These are phyloP conservation scores for Numida meleagris DNA, from an alignment of 2,113 vertebrate genomes.

Conservation along the genomic window DNA sequence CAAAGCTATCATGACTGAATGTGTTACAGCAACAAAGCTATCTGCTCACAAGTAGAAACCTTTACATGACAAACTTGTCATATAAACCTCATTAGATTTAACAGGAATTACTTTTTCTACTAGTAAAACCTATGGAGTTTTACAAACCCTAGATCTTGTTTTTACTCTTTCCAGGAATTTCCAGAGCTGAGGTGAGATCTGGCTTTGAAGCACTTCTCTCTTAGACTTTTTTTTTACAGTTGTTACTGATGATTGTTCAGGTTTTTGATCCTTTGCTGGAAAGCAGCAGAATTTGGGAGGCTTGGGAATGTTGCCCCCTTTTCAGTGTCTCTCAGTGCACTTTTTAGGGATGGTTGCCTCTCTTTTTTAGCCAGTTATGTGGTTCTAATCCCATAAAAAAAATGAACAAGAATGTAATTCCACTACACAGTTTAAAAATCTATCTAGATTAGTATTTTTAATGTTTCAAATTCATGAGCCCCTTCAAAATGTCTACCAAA, in stretches of 20 bases:
- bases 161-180: not conserved
- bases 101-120: not conserved
- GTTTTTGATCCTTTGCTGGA: not conserved
- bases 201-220: not conserved
- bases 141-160: not conserved
- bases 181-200: not conserved
- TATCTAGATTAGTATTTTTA: not conserved
- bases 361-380: not conserved
- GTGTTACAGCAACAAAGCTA: not conserved
- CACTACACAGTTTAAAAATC: not conserved
- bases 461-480: not conserved
- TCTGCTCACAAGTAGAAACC: not conserved
- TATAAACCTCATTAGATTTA: not conserved
- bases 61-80: not conserved
- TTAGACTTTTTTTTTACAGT: not conserved
- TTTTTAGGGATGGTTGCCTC: not conserved
- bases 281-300: not conserved
- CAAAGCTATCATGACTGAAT: not conserved
- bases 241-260: not conserved
- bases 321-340: not conserved
- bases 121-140: not conserved
- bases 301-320: not conserved
- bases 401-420: not conserved
- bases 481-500: not conserved
- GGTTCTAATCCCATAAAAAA: not conserved